Conservation (phyloP, 1,140 invertebrate genomes). For the Drosophila miranda region DNA sequence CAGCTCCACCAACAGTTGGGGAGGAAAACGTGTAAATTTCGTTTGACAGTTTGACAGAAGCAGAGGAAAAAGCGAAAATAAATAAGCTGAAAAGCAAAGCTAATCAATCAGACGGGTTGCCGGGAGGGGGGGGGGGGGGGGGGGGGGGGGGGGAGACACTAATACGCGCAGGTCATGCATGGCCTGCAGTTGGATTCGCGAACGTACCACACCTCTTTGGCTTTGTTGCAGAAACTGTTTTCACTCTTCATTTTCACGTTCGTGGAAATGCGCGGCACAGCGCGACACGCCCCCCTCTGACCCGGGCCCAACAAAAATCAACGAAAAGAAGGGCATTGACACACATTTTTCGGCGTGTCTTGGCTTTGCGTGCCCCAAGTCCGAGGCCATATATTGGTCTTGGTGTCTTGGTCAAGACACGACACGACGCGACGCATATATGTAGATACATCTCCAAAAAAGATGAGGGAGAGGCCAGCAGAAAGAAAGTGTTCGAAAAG, state of each 20-base stretch:
- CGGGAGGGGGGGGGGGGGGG: too few species aligned
- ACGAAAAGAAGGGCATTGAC: constrained; percentile 66
- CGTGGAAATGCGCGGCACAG: constrained; percentile 58
- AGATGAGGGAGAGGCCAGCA: constrained; percentile 35
- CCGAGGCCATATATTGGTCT: constrained; percentile 37
- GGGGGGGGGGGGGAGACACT: constrained; percentile 12
- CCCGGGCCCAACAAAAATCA: constrained; percentile 21
- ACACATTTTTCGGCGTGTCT: constrained; percentile 47
- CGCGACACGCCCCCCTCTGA: constrained; percentile 46
- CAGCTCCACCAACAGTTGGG: neutral
- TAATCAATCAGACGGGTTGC: constrained; percentile 53
- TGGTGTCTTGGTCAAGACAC: constrained; percentile 57
- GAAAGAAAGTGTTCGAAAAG: constrained; percentile 50
- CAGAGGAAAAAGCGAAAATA: constrained; percentile 21
- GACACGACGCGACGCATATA: constrained; percentile 38
- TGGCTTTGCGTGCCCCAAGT: constrained; percentile 52
- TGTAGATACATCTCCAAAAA: constrained; percentile 16
- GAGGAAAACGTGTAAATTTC: constrained; percentile 65
- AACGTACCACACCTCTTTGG: constrained; percentile 64
- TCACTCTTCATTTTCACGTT: constrained; percentile 77
- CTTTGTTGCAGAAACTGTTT: constrained; percentile 66
- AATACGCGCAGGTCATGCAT: constrained; percentile 72
- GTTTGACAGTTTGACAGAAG: constrained; percentile 45
- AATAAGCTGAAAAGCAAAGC: constrained; percentile 16
- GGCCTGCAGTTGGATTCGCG: constrained; percentile 63